Conservation (phyloP, 2,888 invertebrate species). For the Anaspis maculata region DNA sequence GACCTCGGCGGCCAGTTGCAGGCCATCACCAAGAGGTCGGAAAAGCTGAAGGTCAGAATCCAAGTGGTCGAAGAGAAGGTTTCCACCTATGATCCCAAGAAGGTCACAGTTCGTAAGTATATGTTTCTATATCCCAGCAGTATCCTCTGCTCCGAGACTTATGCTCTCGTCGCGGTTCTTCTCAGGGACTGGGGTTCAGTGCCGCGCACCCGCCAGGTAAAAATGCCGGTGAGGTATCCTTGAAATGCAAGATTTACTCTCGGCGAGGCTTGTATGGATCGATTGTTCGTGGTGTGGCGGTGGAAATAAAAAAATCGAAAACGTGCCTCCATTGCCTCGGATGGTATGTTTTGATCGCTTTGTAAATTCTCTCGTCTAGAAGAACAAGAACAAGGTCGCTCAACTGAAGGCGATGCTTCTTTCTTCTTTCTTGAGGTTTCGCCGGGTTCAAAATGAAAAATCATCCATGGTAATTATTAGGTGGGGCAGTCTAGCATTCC, state of each 20-base stretch:
- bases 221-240: constrained; percentile 9
- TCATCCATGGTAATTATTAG: no score
- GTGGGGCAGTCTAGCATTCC: no score
- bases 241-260: constrained; percentile 14
- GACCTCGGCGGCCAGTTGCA: constrained; percentile 70
- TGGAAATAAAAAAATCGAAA: constrained; percentile 9
- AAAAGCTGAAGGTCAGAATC: constrained; percentile 61
- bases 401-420: no score
- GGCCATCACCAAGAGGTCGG: constrained; percentile 64
- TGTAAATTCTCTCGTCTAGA: constrained; percentile 16
- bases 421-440: no score
- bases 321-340: constrained; percentile 8
- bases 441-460: no score
- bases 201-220: no score
- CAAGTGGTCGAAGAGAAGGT: constrained; percentile 63
- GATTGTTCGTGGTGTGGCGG: constrained; percentile 9
- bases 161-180: background rate
- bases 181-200: constrained; percentile 2
- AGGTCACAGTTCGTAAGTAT: constrained; percentile 90
- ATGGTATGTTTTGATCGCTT: constrained; percentile 9
- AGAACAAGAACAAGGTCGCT: constrained; percentile 16
- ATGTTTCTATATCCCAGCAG: background rate
- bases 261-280: no score
- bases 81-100: constrained; percentile 73
- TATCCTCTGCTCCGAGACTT: no score